Conservation (phyloP, 2,113 vertebrate species). For the Ciconia boyciana region DNA sequence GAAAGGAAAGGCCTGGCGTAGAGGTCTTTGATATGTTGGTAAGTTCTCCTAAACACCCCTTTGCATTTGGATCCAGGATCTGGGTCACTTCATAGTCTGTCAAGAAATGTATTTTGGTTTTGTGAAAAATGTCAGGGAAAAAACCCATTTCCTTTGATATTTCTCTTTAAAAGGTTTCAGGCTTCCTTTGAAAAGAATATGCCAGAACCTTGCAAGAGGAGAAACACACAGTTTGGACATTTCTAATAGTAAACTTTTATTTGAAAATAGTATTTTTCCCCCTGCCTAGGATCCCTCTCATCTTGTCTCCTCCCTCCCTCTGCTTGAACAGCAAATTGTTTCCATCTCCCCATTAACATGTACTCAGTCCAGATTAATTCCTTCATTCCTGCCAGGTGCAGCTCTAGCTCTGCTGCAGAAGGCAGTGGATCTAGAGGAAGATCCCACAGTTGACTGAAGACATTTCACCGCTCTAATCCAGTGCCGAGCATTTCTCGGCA, state of each 20-base stretch:
- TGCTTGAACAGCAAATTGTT: background rate
- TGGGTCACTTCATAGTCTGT: background rate
- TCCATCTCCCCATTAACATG: background rate
- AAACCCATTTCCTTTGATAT: slow-evolving; percentile 27
- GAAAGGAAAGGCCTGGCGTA: background rate
- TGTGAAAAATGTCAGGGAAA: background rate
- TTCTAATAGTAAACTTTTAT: background rate
- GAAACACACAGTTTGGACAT: background rate
- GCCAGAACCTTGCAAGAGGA: background rate
- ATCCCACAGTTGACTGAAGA: background rate
- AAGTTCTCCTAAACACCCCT: background rate
- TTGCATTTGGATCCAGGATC: background rate
- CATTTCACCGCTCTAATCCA: fast-evolving
- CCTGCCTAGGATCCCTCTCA: background rate
- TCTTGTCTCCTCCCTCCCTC: background rate
- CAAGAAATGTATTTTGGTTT: background rate
- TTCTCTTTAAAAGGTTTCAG: slow-evolving; percentile 7
- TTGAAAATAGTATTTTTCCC: background rate
- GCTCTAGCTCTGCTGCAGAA: background rate
- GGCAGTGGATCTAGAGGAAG: background rate
- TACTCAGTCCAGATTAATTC: background rate
- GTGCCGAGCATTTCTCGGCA: background rate
- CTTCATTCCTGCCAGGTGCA: background rate
- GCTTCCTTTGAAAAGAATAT: background rate
- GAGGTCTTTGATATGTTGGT: slow-evolving; percentile 15